Conservation (phyloP, 2,797 vertebrate species). For the Urophycis tenuis region DNA sequence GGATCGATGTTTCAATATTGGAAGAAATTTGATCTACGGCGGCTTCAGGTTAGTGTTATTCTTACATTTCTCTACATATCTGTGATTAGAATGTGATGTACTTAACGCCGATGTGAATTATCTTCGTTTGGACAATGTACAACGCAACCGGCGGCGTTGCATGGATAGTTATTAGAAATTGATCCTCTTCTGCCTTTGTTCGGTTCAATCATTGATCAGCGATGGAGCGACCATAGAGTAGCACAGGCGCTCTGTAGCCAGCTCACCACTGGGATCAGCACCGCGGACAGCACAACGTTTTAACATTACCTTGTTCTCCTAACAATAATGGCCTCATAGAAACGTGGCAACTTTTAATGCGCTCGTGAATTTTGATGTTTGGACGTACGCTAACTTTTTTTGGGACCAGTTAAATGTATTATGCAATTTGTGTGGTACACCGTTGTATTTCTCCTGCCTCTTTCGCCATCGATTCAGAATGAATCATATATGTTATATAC, state of each 20-base stretch:
- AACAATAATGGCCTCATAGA: conserved; percentile 24
- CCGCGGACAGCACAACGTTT: conserved; percentile 63
- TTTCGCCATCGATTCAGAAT: conserved; percentile 26
- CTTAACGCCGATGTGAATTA: conserved; percentile 20
- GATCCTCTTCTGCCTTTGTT: conserved; percentile 96
- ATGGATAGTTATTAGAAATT: conserved; percentile 95
- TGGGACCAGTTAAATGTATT: conserved; percentile 55
- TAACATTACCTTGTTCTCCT: conserved; percentile 28
- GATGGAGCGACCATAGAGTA: conserved; percentile 70
- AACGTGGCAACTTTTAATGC: conserved; percentile 73
- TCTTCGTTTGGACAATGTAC: conserved; percentile 30
- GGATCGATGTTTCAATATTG: conserved; percentile 97
- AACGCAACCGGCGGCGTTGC: conserved; percentile 58
- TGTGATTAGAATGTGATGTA: conserved; percentile 31
- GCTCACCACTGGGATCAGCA: conserved; percentile 65
- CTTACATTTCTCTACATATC: conserved; percentile 48
- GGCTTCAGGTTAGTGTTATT: conserved; percentile 88
- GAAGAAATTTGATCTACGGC: conserved; percentile 94
- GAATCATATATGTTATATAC: neutral
- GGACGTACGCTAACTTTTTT: conserved; percentile 67
- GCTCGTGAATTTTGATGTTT: conserved; percentile 41
- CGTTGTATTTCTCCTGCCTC: conserved; percentile 45
- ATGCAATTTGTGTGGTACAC: conserved; percentile 44
- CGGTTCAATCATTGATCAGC: conserved; percentile 90
- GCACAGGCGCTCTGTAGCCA: conserved; percentile 60